A percentile compares a stretch with the other conserved stretches of the same genome.
These are phyloP conservation scores for Andrena trimmerana DNA, from an alignment of 2,888 invertebrate genomes.

Conservation along the genomic window DNA sequence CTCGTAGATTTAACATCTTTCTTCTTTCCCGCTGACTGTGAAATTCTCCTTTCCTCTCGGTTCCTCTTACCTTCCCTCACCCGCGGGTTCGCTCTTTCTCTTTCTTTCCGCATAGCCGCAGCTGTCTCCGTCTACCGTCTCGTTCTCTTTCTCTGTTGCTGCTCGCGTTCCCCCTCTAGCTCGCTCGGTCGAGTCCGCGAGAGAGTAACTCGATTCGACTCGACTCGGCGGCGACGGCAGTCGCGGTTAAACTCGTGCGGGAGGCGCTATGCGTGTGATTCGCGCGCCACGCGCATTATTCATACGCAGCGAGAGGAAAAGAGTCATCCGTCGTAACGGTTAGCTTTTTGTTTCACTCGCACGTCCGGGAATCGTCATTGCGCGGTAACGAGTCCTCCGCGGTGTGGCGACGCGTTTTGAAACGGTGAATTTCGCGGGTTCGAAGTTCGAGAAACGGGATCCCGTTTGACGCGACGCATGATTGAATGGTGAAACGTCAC, in stretches of 20 bases:
- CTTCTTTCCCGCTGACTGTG: slow-evolving; percentile 19
- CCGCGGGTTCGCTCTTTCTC: neutral
- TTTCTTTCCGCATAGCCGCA: slow-evolving; percentile 6
- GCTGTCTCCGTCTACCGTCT: slow-evolving; percentile 19
- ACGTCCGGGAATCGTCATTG: neutral
- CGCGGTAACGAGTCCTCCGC: neutral
- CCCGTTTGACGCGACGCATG: neutral
- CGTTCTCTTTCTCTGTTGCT: slow-evolving; percentile 21
- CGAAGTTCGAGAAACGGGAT: neutral
- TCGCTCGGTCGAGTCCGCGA: slow-evolving; percentile 59
- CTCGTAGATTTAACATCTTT: slow-evolving; percentile 20
- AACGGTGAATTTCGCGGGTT: slow-evolving; percentile 3
- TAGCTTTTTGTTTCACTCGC: slow-evolving; percentile 1
- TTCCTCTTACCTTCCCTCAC: slow-evolving; percentile 2
- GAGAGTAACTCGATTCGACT: slow-evolving; percentile 73
- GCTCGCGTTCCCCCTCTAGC: slow-evolving; percentile 28
- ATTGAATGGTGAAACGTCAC: neutral
- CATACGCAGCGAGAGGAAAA: slow-evolving; percentile 24
- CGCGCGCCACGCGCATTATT: slow-evolving; percentile 47
- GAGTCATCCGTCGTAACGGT: slow-evolving; percentile 20
- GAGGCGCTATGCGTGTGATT: slow-evolving; percentile 63
- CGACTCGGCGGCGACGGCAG: slow-evolving; percentile 71
- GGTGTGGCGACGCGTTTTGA: neutral
- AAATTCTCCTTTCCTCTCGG: slow-evolving; percentile 35
- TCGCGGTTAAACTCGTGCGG: slow-evolving; percentile 77